Percentiles rank a stretch among this genome's conserved stretches.
Conservation (phyloP, 2,888 invertebrate species). For the Orchesellides sinensis region DNA sequence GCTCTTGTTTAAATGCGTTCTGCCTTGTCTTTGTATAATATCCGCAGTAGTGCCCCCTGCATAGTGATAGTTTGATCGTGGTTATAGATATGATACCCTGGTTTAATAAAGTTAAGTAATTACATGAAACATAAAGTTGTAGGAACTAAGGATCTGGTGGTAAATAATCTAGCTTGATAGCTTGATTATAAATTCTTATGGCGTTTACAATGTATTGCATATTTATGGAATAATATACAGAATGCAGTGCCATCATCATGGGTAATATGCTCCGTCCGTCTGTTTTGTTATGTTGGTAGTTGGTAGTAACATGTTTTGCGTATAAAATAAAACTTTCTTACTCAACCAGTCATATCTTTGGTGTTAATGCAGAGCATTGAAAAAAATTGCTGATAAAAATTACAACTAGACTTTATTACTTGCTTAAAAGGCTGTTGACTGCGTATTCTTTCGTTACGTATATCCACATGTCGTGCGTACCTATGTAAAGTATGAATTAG, state of each 20-base stretch:
- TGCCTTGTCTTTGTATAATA: conserved; percentile 49
- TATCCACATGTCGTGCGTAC: not conserved
- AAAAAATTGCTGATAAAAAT: conserved; percentile 43
- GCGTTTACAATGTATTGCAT: conserved; percentile 27
- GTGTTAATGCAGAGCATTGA: conserved; percentile 3
- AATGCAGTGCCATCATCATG: not conserved
- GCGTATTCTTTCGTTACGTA: not conserved
- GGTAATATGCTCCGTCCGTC: not conserved
- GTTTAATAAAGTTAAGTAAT: conserved; percentile 66
- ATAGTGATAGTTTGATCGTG: conserved; percentile 55
- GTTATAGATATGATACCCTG: conserved; percentile 51
- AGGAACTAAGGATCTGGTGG: not conserved
- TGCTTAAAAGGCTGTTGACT: conserved; percentile 27
- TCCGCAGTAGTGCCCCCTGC: conserved; percentile 60
- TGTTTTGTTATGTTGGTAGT: not conserved
- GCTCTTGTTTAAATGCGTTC: conserved; percentile 54
- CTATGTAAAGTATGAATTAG: not conserved
- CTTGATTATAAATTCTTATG: conserved; percentile 42
- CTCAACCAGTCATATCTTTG: not conserved
- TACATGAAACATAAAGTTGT: conserved; percentile 55
- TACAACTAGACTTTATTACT: conserved; percentile 25
- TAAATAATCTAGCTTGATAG: conserved; percentile 29
- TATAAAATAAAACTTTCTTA: not conserved
- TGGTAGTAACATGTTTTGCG: not conserved
- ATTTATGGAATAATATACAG: not conserved